Percentiles rank a stretch among this genome's conserved stretches.
Conservation (phyloP, 2,888 invertebrate genomes). For the Malthinus flaveolus region DNA sequence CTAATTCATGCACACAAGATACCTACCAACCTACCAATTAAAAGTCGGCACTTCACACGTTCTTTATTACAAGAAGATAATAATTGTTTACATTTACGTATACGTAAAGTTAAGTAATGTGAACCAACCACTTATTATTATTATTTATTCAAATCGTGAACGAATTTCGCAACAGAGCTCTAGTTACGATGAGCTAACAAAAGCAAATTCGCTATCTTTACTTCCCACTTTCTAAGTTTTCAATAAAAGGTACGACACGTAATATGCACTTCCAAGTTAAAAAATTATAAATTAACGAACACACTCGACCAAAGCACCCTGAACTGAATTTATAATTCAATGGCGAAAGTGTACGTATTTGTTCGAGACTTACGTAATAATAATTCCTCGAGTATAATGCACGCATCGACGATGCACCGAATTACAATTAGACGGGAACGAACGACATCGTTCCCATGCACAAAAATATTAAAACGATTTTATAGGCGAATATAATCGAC, state of each 20-base stretch:
- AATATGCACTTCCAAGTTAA: conserved; percentile 10
- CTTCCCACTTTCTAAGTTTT: conserved; percentile 16
- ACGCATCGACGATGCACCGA: neutral
- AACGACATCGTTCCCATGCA: too few species aligned
- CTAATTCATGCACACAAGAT: too few species aligned
- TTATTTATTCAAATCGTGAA: conserved; percentile 7
- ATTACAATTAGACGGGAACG: neutral
- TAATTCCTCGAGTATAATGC: too few species aligned
- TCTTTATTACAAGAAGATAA: neutral
- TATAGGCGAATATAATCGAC: too few species aligned
- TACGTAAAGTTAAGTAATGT: conserved; percentile 6
- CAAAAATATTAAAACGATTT: too few species aligned
- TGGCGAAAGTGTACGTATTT: conserved; percentile 3
- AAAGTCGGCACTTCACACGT: conserved; percentile 2
- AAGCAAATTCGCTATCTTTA: conserved; percentile 6
- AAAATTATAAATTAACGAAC: conserved; percentile 2
- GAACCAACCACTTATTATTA: conserved; percentile 7
- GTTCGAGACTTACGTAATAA: too few species aligned
- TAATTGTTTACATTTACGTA: neutral
- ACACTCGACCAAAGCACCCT: conserved; percentile 2
- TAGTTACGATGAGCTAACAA: conserved; percentile 17
- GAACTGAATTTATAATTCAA: conserved; percentile 12
- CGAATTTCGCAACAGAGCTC: conserved; percentile 11
- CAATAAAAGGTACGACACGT: conserved; percentile 11
- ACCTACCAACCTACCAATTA: neutral